Evolutionary conservation across 2,888 invertebrate species (phyloP).

Genomic region (Palloptera scutellata): DNA sequence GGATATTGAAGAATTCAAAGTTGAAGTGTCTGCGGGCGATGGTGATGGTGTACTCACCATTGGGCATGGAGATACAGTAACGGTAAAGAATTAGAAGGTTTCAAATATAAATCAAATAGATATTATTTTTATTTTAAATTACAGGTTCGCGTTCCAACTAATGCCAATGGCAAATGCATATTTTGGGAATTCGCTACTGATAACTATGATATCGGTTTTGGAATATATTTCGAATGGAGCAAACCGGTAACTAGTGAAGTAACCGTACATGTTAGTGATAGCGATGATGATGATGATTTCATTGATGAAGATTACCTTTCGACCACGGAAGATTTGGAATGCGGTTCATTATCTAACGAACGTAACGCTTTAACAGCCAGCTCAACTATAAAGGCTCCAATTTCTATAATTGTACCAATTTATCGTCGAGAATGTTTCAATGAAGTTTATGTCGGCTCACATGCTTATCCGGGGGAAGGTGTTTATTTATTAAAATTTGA

Average conservation of each 20-base stretch:
- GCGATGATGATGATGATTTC: slow-evolving; percentile 74
- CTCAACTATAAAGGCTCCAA: slow-evolving; percentile 51
- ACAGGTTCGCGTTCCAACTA: slow-evolving; percentile 90
- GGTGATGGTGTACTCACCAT: slow-evolving; percentile 92
- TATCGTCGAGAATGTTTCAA: slow-evolving; percentile 96
- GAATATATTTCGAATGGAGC: slow-evolving; percentile 98
- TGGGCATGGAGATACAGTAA: slow-evolving; percentile 96
- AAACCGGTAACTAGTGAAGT: slow-evolving; percentile 81
- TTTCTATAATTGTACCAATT: slow-evolving; percentile 89
- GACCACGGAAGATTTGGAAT: slow-evolving; percentile 71
- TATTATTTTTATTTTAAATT: slow-evolving; percentile 15
- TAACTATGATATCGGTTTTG: slow-evolving; percentile 96
- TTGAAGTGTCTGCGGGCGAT: slow-evolving; percentile 78
- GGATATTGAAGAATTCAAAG: slow-evolving; percentile 90
- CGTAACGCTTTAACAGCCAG: slow-evolving; percentile 44
- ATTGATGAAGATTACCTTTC: slow-evolving; percentile 64
- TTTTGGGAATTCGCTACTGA: slow-evolving; percentile 99
- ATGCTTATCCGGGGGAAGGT: slow-evolving; percentile 95
- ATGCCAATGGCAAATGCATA: slow-evolving; percentile 88
- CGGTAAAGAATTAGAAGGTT: slow-evolving; percentile 67
- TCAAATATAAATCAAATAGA: neutral
- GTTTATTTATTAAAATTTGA: slow-evolving; percentile 98
- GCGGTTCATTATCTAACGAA: slow-evolving; percentile 63
- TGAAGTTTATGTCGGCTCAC: slow-evolving; percentile 97
- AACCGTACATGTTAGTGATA: slow-evolving; percentile 94